phyloP scores from a whole-genome alignment of 1,140 invertebrate species.

The Mycetomoellerius zeteki region DNA sequence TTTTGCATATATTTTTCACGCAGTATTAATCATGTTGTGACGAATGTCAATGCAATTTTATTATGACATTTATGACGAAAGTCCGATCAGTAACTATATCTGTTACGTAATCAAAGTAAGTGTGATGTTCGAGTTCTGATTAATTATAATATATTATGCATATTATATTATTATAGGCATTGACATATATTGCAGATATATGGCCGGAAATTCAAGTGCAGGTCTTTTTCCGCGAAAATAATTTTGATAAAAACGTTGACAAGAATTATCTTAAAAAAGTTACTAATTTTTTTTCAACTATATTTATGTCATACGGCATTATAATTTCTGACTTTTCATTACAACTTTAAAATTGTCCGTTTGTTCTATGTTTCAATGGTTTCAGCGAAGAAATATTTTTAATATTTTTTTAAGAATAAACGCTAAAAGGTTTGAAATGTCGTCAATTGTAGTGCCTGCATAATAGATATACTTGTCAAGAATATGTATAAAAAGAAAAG shows the following conservation, averaged over 20 bases:
- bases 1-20: slow-evolving; percentile 2
- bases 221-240: background rate
- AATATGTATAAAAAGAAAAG: background rate
- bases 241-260: background rate
- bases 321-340: background rate
- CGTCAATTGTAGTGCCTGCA: background rate
- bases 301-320: background rate
- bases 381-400: background rate
- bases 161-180: slow-evolving; percentile 19
- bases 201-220: background rate
- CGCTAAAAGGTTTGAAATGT: background rate
- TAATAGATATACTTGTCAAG: slow-evolving; percentile 20
- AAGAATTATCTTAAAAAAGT: background rate
- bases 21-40: slow-evolving; percentile 23
- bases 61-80: background rate
- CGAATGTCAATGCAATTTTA: background rate
- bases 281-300: background rate
- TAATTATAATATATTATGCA: slow-evolving; percentile 7
- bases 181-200: background rate
- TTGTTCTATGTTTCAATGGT: background rate
- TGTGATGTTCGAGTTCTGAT: background rate
- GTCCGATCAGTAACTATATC: background rate
- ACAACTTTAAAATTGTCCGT: background rate
- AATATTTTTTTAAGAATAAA: background rate
- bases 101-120: slow-evolving; percentile 9